Percentiles rank a stretch among this genome's conserved stretches.
Evolutionary conservation across 2,797 vertebrate species (phyloP).

Genomic region (Gallirallus australis): DNA sequence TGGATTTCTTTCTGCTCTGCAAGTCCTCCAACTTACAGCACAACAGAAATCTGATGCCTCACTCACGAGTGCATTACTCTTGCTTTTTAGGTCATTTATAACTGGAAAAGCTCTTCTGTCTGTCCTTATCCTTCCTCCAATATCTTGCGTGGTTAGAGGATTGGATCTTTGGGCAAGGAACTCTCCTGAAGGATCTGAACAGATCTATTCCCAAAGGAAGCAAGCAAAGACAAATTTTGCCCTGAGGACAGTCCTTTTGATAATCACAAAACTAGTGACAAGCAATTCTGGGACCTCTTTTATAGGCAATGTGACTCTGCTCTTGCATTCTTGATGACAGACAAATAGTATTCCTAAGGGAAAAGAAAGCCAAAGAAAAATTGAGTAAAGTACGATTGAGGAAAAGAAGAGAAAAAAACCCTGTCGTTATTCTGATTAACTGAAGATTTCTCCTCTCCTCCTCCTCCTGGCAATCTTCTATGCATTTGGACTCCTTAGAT

Average conservation of each 20-base stretch:
- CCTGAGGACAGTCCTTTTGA: not conserved
- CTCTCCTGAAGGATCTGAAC: not conserved
- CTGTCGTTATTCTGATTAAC: not conserved
- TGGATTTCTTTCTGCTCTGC: not conserved
- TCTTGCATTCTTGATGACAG: not conserved
- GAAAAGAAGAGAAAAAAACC: not conserved
- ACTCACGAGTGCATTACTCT: not conserved
- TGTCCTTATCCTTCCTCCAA: not conserved
- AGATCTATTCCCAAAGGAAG: not conserved
- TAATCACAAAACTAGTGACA: not conserved
- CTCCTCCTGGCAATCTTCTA: not conserved
- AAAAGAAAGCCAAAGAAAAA: not conserved
- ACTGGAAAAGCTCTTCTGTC: not conserved
- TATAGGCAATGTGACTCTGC: not conserved
- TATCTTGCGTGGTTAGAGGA: not conserved
- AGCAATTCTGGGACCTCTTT: not conserved
- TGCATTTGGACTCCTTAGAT: not conserved
- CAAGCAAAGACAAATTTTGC: not conserved
- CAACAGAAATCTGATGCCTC: not conserved
- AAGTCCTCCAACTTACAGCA: not conserved
- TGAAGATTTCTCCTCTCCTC: not conserved
- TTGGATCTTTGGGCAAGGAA: not conserved
- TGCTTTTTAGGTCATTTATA: not conserved
- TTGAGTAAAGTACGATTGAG: not conserved
- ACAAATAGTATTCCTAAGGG: not conserved